Conservation (phyloP, 2,113 vertebrate species). For the Nettapus auritus region DNA sequence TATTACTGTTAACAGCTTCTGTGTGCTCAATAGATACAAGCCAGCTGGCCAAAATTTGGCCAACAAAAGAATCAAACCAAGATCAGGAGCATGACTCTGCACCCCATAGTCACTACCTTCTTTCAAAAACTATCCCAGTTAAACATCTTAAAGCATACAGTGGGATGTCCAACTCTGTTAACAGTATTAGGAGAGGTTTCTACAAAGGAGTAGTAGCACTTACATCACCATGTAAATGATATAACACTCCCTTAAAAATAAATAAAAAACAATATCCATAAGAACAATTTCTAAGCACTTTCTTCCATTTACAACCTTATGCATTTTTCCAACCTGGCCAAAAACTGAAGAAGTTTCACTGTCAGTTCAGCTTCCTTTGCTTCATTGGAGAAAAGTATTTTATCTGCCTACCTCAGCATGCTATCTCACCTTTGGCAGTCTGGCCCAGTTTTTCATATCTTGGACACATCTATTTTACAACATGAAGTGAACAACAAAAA, state of each 20-base stretch:
- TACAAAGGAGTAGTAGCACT: neutral
- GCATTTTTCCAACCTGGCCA: neutral
- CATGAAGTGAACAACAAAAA: neutral
- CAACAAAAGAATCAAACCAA: neutral
- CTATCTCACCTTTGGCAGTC: neutral
- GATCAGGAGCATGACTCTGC: neutral
- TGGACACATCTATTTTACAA: neutral
- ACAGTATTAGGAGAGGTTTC: neutral
- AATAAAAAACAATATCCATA: neutral
- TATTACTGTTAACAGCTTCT: neutral
- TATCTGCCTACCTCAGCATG: neutral
- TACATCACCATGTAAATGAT: neutral
- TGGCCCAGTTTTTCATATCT: neutral
- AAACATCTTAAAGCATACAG: neutral
- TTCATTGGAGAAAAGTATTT: neutral
- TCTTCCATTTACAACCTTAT: neutral
- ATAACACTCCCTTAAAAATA: neutral
- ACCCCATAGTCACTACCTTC: neutral
- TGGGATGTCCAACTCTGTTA: neutral
- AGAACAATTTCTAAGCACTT: neutral
- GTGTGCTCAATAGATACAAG: fast-evolving
- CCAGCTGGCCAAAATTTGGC: neutral
- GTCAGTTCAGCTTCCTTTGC: neutral
- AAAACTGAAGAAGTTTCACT: neutral
- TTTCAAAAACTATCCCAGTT: neutral